Conservation (phyloP, 2,888 invertebrate species). For the Melieria crassipennis region DNA sequence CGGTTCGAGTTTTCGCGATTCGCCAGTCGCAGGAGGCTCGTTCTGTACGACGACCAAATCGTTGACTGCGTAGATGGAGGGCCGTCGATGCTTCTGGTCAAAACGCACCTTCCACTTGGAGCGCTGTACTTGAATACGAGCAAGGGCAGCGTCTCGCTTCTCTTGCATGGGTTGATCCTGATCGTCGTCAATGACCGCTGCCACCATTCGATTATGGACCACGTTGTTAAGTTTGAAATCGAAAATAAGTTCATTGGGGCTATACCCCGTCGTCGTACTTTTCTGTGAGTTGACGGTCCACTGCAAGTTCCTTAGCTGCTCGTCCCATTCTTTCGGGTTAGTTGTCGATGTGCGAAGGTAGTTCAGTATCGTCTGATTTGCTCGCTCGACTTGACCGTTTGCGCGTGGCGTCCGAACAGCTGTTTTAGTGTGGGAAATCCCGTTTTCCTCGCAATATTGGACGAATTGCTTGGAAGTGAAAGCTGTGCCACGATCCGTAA, state of each 20-base stretch:
- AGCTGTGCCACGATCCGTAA: slow-evolving; percentile 45
- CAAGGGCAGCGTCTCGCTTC: background rate
- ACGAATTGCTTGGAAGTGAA: slow-evolving; percentile 42
- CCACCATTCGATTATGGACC: slow-evolving; percentile 12
- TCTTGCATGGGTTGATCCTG: background rate
- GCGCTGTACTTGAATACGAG: background rate
- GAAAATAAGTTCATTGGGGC: slow-evolving; percentile 35
- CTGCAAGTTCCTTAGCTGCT: slow-evolving; percentile 33
- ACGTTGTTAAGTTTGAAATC: slow-evolving; percentile 25
- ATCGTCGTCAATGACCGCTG: background rate
- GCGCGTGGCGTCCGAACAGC: slow-evolving; percentile 46
- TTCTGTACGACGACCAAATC: slow-evolving; percentile 23
- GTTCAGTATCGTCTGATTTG: slow-evolving; percentile 40
- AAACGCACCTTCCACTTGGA: slow-evolving; percentile 14
- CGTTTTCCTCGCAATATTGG: slow-evolving; percentile 33
- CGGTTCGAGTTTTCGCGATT: slow-evolving; percentile 27
- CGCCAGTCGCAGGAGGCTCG: slow-evolving; percentile 21
- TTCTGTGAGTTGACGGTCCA: slow-evolving; percentile 39
- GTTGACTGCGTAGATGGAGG: slow-evolving; percentile 3
- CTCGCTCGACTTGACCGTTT: slow-evolving; percentile 42
- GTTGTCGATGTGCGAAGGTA: slow-evolving; percentile 42
- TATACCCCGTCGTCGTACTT: slow-evolving; percentile 32
- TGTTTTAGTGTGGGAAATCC: slow-evolving; percentile 37
- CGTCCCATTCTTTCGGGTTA: slow-evolving; percentile 38
- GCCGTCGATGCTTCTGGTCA: slow-evolving; percentile 20